Conservation (phyloP, 2,113 vertebrate genomes). For the Tragelaphus strepsiceros region DNA sequence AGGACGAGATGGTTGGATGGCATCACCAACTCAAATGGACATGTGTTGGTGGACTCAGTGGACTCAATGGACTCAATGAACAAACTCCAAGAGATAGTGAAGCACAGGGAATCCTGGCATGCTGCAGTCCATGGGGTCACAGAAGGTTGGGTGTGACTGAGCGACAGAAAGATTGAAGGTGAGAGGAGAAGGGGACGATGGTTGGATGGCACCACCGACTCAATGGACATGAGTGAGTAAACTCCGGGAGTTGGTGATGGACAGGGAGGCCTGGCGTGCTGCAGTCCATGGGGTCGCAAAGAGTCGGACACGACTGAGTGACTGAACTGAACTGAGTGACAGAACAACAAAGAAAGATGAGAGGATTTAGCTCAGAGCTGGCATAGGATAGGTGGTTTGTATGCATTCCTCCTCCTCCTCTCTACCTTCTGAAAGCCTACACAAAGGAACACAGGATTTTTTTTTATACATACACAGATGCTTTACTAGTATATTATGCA, state of each 20-base stretch:
- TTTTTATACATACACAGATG: neutral
- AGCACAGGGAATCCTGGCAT: neutral
- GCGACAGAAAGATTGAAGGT: neutral
- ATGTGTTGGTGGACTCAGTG: neutral
- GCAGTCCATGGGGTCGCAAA: neutral
- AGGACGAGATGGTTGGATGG: neutral
- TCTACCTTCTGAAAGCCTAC: neutral
- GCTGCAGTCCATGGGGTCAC: neutral
- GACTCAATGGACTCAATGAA: neutral
- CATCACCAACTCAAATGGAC: neutral
- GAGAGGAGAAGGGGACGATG: neutral
- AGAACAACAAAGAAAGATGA: neutral
- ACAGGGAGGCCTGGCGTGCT: neutral
- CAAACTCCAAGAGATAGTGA: neutral
- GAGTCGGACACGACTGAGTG: rapidly evolving
- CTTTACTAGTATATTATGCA: neutral
- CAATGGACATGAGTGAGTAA: neutral
- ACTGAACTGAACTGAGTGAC: neutral
- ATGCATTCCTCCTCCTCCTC: neutral
- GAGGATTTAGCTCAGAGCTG: neutral
- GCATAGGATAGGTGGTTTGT: neutral
- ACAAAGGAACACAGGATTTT: neutral
- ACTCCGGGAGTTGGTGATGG: neutral
- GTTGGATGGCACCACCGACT: neutral
- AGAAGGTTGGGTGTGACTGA: neutral